Percentiles rank a stretch among this genome's conserved stretches.
phyloP scores from a whole-genome alignment of 2,797 vertebrate genomes.

The Gymnothorax javanicus region DNA sequence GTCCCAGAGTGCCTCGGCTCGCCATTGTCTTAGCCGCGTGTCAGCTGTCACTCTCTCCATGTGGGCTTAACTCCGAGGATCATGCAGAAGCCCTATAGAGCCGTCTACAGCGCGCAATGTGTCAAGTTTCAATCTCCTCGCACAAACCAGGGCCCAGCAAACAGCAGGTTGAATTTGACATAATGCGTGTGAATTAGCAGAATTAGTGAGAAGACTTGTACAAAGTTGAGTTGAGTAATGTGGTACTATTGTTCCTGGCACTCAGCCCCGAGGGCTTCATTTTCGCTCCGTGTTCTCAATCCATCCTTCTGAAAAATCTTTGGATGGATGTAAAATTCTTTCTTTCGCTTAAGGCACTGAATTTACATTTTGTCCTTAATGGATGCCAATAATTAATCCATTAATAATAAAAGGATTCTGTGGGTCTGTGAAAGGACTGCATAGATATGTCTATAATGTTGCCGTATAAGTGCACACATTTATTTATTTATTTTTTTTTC shows the following conservation, averaged over 20 bases:
- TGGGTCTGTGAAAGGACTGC: slow-evolving; percentile 22
- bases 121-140: background rate
- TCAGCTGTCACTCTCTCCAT: slow-evolving; percentile 5
- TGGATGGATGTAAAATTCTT: background rate
- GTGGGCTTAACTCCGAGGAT: background rate
- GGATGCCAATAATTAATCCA: slow-evolving; percentile 33
- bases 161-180: slow-evolving; percentile 5
- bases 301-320: slow-evolving; percentile 18
- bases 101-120: background rate
- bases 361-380: slow-evolving; percentile 24
- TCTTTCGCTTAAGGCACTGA: slow-evolving; percentile 21
- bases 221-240: background rate
- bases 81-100: background rate
- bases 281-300: background rate
- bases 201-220: background rate
- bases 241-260: background rate
- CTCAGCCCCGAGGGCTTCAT: background rate
- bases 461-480: slow-evolving; percentile 1
- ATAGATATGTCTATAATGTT: slow-evolving; percentile 20
- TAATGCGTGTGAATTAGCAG: background rate
- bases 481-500: slow-evolving; percentile 13
- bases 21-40: background rate
- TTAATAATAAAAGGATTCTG: slow-evolving; percentile 20
- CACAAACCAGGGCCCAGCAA: background rate
- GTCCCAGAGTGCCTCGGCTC: background rate